Evolutionary conservation across 1,140 invertebrate genomes (phyloP).

Genomic region (Elymnias hypermnestra): DNA sequence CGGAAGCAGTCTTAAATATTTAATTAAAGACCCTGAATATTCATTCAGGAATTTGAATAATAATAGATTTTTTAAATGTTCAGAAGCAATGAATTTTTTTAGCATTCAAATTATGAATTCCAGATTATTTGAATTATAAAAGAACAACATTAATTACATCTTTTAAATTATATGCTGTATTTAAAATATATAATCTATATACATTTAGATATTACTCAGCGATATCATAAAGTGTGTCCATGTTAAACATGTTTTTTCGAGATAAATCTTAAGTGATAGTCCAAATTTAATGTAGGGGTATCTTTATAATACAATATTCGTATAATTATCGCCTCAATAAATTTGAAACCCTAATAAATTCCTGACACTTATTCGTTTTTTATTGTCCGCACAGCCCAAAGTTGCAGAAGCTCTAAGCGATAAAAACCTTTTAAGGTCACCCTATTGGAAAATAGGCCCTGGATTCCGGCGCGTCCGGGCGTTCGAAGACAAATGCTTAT

Average conservation of each 20-base stretch:
- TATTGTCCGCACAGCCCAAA: neutral
- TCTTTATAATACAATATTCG: neutral
- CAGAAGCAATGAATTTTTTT: slow-evolving; percentile 3
- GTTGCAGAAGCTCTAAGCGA: neutral
- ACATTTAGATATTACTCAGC: too few relatives aligned
- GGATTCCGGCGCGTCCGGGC: slow-evolving; percentile 15
- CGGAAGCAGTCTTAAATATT: slow-evolving; percentile 3
- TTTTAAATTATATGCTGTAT: too few relatives aligned
- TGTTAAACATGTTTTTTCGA: too few relatives aligned
- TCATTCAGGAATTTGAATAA: slow-evolving; percentile 24
- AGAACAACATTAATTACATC: slow-evolving; percentile 1
- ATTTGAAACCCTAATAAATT: neutral
- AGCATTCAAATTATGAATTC: slow-evolving; percentile 1
- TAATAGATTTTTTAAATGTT: slow-evolving; percentile 18
- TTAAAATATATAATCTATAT: too few relatives aligned
- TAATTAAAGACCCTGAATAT: slow-evolving; percentile 23
- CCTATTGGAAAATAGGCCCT: slow-evolving; percentile 18
- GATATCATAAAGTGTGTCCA: too few relatives aligned
- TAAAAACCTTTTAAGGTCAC: slow-evolving; percentile 19
- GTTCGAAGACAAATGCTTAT: slow-evolving; percentile 36
- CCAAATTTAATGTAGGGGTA: too few relatives aligned
- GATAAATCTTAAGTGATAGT: too few relatives aligned
- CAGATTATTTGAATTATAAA: slow-evolving; percentile 2
- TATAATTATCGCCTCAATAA: neutral
- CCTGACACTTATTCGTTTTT: neutral